phyloP scores from a whole-genome alignment of 2,888 invertebrate genomes.

The Antheraea yamamai region DNA sequence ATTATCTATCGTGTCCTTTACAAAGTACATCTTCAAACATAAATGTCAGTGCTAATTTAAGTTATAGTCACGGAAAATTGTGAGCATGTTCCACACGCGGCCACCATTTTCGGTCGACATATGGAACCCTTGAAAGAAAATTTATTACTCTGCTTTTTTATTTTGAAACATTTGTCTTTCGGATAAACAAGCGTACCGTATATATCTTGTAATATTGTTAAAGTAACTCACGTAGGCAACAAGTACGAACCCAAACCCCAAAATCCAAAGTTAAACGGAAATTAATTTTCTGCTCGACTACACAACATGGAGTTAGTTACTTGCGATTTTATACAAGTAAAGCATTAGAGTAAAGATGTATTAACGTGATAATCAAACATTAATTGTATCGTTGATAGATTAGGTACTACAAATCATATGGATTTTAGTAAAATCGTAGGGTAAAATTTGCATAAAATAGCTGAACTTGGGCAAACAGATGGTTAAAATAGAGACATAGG shows the following conservation, averaged over 20 bases:
- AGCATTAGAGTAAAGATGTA: too few relatives aligned
- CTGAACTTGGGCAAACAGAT: too few relatives aligned
- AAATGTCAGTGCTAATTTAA: conserved; percentile 12
- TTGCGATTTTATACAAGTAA: too few relatives aligned
- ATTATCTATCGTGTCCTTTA: conserved; percentile 16
- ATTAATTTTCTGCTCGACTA: not conserved
- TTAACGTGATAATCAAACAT: too few relatives aligned
- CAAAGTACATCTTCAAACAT: conserved; percentile 7
- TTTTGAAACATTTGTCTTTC: not conserved
- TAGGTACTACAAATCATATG: too few relatives aligned
- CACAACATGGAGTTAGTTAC: not conserved
- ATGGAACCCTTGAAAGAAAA: not conserved
- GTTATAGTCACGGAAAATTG: conserved; percentile 13
- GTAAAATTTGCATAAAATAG: too few relatives aligned
- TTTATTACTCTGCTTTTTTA: not conserved
- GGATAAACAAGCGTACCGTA: not conserved
- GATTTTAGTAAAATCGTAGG: too few relatives aligned
- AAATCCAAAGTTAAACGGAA: not conserved
- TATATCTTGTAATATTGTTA: not conserved
- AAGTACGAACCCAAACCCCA: not conserved
- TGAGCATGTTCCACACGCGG: conserved; percentile 9
- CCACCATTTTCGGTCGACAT: not conserved
- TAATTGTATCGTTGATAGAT: too few relatives aligned
- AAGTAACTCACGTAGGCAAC: not conserved
- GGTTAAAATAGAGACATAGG: too few relatives aligned